Conservation (phyloP, 2,797 vertebrate genomes). For the Sibirionetta formosa region DNA sequence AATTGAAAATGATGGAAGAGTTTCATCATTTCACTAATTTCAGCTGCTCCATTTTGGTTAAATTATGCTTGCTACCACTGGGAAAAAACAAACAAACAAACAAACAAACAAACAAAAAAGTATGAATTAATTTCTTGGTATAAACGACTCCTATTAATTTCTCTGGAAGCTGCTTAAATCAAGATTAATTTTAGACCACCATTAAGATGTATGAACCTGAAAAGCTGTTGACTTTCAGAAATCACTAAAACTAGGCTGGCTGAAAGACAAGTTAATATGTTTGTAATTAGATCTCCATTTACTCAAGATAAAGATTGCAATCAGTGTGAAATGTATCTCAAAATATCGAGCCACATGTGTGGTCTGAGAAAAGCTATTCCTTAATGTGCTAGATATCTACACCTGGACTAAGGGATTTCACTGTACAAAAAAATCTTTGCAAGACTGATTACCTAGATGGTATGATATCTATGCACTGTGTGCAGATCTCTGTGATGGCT, state of each 20-base stretch:
- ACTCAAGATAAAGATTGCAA: constrained; percentile 48
- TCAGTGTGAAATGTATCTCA: constrained; percentile 53
- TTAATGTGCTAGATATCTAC: constrained; percentile 50
- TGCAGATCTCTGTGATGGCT: neutral
- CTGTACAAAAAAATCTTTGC: constrained; percentile 34
- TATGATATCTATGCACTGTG: neutral
- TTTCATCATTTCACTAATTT: constrained; percentile 29
- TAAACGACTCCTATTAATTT: constrained; percentile 39
- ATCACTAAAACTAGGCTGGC: constrained; percentile 27
- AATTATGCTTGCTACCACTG: neutral
- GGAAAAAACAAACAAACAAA: no score
- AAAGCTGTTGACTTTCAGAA: constrained; percentile 64
- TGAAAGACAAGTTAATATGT: constrained; percentile 59
- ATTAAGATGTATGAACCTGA: constrained; percentile 45
- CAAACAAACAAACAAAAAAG: neutral
- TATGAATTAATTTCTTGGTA: constrained; percentile 19
- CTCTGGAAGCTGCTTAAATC: constrained; percentile 15
- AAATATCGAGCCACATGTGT: constrained; percentile 50
- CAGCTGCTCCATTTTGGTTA: neutral
- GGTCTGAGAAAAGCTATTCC: constrained; percentile 57
- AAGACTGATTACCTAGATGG: constrained; percentile 13
- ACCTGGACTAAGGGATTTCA: constrained; percentile 20
- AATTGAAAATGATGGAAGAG: neutral
- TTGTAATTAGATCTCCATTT: constrained; percentile 65
- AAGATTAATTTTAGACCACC: constrained; percentile 34